These are phyloP conservation scores for Lagria hirta DNA, from an alignment of 2,888 invertebrate genomes.

Conservation along the genomic window DNA sequence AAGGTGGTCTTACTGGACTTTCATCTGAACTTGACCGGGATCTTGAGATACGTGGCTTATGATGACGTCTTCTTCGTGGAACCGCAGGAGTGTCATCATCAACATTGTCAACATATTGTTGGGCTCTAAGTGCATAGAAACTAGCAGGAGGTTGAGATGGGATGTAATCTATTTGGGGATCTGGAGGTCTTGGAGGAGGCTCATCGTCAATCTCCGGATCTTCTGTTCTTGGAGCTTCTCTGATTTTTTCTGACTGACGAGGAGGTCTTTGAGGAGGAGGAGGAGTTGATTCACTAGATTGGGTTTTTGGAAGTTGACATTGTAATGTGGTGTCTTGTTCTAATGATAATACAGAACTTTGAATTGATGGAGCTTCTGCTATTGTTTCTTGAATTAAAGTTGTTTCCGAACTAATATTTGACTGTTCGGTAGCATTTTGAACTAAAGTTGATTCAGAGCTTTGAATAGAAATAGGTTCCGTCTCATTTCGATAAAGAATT, in stretches of 20 bases:
- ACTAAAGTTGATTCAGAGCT: no score
- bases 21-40: slow-evolving; percentile 46
- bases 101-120: slow-evolving; percentile 44
- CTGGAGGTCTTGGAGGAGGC: slow-evolving; percentile 50
- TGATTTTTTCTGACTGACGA: slow-evolving; percentile 37
- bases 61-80: slow-evolving; percentile 57
- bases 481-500: no score
- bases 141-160: slow-evolving; percentile 53
- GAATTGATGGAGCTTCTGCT: no score
- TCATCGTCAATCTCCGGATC: slow-evolving; percentile 47
- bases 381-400: no score
- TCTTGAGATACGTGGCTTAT: slow-evolving; percentile 38
- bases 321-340: no score
- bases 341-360: no score
- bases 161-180: slow-evolving; percentile 48
- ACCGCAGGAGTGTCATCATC: slow-evolving; percentile 50
- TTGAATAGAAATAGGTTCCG: no score
- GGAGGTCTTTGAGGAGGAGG: slow-evolving; percentile 22
- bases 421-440: no score
- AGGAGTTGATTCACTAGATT: no score
- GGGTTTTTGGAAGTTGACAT: no score
- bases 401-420: no score
- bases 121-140: slow-evolving; percentile 50
- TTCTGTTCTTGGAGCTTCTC: slow-evolving; percentile 31
- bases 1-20: slow-evolving; percentile 18